Evolutionary conservation across 2,888 invertebrate genomes (phyloP).

Genomic region (Deroplatys truncata): DNA sequence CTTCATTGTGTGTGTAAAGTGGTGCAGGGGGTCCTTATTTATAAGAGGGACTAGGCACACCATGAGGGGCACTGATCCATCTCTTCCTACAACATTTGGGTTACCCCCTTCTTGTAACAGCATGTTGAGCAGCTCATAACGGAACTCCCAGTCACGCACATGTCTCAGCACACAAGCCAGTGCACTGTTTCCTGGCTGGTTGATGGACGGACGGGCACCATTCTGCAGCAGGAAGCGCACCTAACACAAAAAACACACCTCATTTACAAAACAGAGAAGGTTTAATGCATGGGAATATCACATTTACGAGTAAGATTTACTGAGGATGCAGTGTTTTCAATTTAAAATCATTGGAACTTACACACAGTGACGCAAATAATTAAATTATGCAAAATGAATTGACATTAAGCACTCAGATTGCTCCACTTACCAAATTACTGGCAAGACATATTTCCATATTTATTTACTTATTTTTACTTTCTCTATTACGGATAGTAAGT

Average conservation of each 20-base stretch:
- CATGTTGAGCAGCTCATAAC: conserved; percentile 58
- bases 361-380: no score
- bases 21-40: conserved; percentile 68
- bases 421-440: no score
- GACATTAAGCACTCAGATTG: no score
- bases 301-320: not conserved
- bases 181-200: conserved; percentile 64
- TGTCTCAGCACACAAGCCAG: conserved; percentile 66
- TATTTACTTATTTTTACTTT: no score
- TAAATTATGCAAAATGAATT: no score
- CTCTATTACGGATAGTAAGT: no score
- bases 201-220: conserved; percentile 63
- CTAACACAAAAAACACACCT: conserved; percentile 22
- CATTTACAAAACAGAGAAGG: not conserved
- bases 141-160: conserved; percentile 64
- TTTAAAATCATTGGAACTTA: not conserved
- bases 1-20: conserved; percentile 70
- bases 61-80: conserved; percentile 70
- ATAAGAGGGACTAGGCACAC: conserved; percentile 69
- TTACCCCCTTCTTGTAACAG: conserved; percentile 57
- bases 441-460: no score
- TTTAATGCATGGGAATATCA: no score
- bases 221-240: conserved; percentile 55
- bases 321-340: not conserved
- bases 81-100: conserved; percentile 66